Percentiles rank a stretch among this genome's conserved stretches.
Conservation (phyloP, 30 jellyfish, hydroid and myxozoan genomes). For the Aurelia coerulea region DNA sequence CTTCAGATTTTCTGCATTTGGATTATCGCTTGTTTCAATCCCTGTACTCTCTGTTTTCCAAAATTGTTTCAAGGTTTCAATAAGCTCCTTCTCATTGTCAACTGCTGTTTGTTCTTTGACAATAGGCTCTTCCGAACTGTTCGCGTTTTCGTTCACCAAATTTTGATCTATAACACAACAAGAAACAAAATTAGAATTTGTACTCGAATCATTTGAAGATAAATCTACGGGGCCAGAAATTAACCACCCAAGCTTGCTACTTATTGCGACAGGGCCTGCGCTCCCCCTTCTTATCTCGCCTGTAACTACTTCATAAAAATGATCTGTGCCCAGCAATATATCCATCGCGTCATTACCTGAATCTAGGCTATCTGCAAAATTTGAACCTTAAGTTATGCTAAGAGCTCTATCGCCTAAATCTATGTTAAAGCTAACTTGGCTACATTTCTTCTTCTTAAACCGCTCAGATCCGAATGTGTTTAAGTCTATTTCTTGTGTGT, state of each 20-base stretch:
- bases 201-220: not conserved
- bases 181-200: slow-evolving; percentile 17
- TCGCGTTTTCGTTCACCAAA: too few species aligned
- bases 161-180: not conserved
- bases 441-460: too few species aligned
- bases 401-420: too few species aligned
- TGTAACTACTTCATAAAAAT: slow-evolving; percentile 23
- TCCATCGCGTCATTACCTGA: slow-evolving; percentile 5
- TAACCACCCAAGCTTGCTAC: not conserved
- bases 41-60: not conserved
- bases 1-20: too few species aligned
- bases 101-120: too few species aligned
- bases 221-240: slow-evolving; percentile 20
- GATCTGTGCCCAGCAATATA: not conserved
- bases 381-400: not conserved
- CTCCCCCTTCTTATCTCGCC: slow-evolving; percentile 35
- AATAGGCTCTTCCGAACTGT: too few species aligned
- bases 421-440: too few species aligned
- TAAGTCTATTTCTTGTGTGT: too few species aligned
- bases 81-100: not conserved
- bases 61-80: not conserved
- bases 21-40: too few species aligned
- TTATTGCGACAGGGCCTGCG: slow-evolving; percentile 43
- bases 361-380: slow-evolving; percentile 4
- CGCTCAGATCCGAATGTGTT: too few species aligned